phyloP scores from a whole-genome alignment of 2,888 invertebrate genomes.

The Netelia melanura region DNA sequence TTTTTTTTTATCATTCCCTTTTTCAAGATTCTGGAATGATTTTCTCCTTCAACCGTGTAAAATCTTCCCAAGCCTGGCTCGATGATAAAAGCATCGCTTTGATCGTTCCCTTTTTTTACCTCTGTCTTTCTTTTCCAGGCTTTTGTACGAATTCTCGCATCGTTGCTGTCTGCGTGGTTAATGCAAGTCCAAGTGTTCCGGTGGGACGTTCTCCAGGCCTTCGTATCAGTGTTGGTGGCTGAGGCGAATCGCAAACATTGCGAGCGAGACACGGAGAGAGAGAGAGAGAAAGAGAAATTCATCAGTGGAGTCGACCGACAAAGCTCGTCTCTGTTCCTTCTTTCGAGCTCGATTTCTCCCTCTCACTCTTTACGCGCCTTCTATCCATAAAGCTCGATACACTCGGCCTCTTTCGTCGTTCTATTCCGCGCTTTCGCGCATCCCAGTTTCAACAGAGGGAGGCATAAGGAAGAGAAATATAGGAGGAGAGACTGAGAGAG shows the following conservation, averaged over 20 bases:
- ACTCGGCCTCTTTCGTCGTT: constrained; percentile 24
- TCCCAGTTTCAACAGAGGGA: neutral
- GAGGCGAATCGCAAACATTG: constrained; percentile 78
- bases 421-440: constrained; percentile 37
- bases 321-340: constrained; percentile 64
- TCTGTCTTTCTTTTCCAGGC: constrained; percentile 41
- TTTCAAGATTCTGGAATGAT: constrained; percentile 13
- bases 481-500: neutral
- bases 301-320: constrained; percentile 54
- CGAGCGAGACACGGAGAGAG: constrained; percentile 73
- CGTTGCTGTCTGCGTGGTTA: constrained; percentile 67
- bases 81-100: constrained; percentile 70
- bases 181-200: constrained; percentile 79
- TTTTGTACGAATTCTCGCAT: constrained; percentile 73
- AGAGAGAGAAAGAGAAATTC: constrained; percentile 62
- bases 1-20: neutral
- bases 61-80: constrained; percentile 52
- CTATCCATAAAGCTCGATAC: constrained; percentile 4
- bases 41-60: constrained; percentile 16
- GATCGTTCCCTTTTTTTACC: constrained; percentile 48
- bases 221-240: constrained; percentile 22
- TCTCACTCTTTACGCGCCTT: constrained; percentile 27
- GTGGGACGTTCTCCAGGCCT: constrained; percentile 37
- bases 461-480: neutral
- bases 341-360: constrained; percentile 34